Percentiles rank a stretch among this genome's conserved stretches.
Evolutionary conservation across 2,797 vertebrate species (phyloP).

Genomic region (Halcyon badia): DNA sequence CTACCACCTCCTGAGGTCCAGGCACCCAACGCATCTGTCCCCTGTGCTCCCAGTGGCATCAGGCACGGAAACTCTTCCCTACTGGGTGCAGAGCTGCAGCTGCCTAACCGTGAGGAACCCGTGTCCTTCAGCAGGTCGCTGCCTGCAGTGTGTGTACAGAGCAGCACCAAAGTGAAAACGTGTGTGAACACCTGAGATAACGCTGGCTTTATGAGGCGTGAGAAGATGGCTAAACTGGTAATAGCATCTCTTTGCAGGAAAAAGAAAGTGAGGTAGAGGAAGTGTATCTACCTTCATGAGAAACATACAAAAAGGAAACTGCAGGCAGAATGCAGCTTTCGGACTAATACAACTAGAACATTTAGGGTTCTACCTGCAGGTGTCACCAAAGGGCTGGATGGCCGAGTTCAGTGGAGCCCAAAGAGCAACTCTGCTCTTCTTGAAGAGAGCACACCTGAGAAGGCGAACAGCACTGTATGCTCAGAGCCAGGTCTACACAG

Average conservation of each 20-base stretch:
- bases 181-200: not conserved
- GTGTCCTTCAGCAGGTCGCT: not conserved
- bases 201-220: rapidly evolving
- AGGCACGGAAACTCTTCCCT: not conserved
- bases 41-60: too few relatives aligned
- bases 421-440: not conserved
- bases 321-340: not conserved
- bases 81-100: not conserved
- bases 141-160: not conserved
- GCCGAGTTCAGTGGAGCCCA: rapidly evolving
- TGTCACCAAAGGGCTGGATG: not conserved
- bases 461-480: not conserved
- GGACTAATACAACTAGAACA: not conserved
- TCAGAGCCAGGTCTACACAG: not conserved
- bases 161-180: not conserved
- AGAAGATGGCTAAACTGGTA: not conserved
- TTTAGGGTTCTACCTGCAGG: not conserved
- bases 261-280: not conserved
- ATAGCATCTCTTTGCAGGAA: not conserved
- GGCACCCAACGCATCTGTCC: rapidly evolving
- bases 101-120: rapidly evolving
- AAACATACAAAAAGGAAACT: not conserved
- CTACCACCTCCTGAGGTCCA: not conserved
- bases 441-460: not conserved
- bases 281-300: not conserved